Percentiles rank a stretch among this genome's conserved stretches.
phyloP scores from a whole-genome alignment of 37 sponge, comb jelly and placozoan species.

The Ianthella basta region DNA sequence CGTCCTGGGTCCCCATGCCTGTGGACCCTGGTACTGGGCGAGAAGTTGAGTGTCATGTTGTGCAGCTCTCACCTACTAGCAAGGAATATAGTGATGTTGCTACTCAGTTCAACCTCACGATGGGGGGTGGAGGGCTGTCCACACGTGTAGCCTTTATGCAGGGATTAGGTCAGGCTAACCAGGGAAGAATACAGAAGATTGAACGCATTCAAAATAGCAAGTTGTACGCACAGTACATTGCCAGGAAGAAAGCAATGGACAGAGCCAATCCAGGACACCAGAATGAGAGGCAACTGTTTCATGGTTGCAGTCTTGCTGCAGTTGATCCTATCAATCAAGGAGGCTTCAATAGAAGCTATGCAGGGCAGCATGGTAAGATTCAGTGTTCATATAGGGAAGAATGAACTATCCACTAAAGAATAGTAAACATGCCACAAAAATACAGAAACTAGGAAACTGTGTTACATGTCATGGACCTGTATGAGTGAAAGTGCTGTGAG shows the following conservation, averaged over 20 bases:
- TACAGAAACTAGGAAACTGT: too few relatives aligned
- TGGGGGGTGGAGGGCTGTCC: background rate
- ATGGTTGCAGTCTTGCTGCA: constrained; percentile 27
- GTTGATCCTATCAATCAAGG: constrained; percentile 23
- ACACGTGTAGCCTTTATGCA: background rate
- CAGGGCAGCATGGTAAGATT: constrained; percentile 49
- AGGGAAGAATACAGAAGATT: constrained; percentile 10
- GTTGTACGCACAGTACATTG: constrained; percentile 36
- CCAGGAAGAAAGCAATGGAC: constrained; percentile 40
- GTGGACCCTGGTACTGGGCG: constrained; percentile 19
- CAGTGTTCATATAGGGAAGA: too few relatives aligned
- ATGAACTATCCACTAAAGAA: too few relatives aligned
- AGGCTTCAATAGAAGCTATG: constrained; percentile 43
- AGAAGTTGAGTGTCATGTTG: constrained; percentile 13
- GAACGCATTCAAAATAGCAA: constrained; percentile 37
- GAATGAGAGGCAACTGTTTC: constrained; percentile 37
- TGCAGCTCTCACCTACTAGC: background rate
- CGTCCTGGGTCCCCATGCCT: constrained; percentile 25
- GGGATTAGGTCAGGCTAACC: background rate
- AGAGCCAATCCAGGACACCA: background rate
- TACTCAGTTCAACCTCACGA: background rate
- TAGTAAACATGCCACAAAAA: too few relatives aligned
- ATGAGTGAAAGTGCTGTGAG: too few relatives aligned
- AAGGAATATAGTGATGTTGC: constrained; percentile 6
- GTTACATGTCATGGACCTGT: too few relatives aligned